Base-by-base conservation (phyloP, 2,888 invertebrate genomes). In the Cerastis rubricosa region DNA sequence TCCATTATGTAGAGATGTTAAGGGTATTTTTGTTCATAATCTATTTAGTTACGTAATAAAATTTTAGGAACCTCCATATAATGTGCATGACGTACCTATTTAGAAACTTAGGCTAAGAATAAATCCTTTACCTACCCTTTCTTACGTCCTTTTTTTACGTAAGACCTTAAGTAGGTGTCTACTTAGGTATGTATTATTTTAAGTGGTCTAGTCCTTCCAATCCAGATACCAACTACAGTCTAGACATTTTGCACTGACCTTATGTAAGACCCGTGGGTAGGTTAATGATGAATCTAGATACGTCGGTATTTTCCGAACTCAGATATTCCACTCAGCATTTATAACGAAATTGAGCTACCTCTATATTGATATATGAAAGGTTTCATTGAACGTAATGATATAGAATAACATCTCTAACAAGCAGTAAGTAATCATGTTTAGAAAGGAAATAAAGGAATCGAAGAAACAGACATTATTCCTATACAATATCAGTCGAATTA, bases 401-500 rank as follows among this genome's bases (percentile, higher is more conserved):
- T 70, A 59, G 64, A 71, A 81, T 75, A 59, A 82, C 45, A 71
- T 71, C 6, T 43, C 49, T 45, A 65, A 81, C 66, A 84, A 82
- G 64, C 61, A 82, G 49, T 63, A 81, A 73, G 76, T 75, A 87
- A 84, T 78, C 77, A 78, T 84, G 64, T 74, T 81, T 43, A 65
- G 57, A 69, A 66, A 75, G 70, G 67, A 81, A 83, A 80, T 78
- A 74, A 76, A 75, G 69, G 78, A 78, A 76, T 75, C 63, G 47
- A 47, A 22, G 73, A 79, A 79, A 80, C 72, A 70, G 69, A 67
- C 45, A 83, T 78, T 77, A 80, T 81, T 73, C 63, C 51, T 51
- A 72, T 61, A 73, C 69, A 81, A 85, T 85, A 82, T 87, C 80
- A 78, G 75, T 74, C 22, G 67, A 77, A 63, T 78, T 87, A 85